Conservation (phyloP, 2,888 invertebrate species). For the Cephus sareptanus region DNA sequence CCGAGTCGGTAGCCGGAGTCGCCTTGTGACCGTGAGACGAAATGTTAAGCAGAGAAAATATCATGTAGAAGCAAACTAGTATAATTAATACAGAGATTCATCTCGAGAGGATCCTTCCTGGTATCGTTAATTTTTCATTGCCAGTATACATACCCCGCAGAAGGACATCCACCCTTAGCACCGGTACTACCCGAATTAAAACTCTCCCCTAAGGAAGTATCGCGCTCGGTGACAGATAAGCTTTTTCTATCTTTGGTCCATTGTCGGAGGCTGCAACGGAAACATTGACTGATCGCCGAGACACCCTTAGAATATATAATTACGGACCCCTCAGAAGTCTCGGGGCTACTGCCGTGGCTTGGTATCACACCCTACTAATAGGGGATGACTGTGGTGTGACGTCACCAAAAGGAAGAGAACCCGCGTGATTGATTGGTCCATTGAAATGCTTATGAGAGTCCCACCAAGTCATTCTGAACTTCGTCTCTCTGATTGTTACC, state of each 20-base stretch:
- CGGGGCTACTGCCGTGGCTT: constrained; percentile 22
- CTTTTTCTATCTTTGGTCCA: constrained; percentile 62
- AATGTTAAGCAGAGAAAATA: not conserved
- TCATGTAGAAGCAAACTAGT: not conserved
- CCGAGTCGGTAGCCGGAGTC: no score
- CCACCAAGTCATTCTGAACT: constrained; percentile 14
- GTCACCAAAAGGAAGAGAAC: constrained; percentile 52
- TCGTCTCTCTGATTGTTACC: constrained; percentile 33
- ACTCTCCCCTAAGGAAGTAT: constrained; percentile 58
- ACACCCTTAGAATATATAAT: constrained; percentile 66
- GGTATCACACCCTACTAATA: constrained; percentile 59
- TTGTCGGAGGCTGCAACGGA: constrained; percentile 63
- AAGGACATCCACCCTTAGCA: not conserved
- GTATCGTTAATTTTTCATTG: constrained; percentile 59
- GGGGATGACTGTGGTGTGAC: constrained; percentile 57
- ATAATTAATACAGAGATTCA: not conserved
- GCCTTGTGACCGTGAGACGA: no score
- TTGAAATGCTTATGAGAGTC: constrained; percentile 63
- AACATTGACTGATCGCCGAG: constrained; percentile 66
- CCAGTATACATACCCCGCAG: constrained; percentile 35
- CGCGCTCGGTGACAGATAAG: constrained; percentile 61
- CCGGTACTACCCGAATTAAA: constrained; percentile 50
- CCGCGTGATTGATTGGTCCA: constrained; percentile 62
- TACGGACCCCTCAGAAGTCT: constrained; percentile 38
- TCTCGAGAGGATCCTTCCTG: not conserved